Evolutionary conservation across 2,888 invertebrate genomes (phyloP).

Genomic region (Junonia oenone): DNA sequence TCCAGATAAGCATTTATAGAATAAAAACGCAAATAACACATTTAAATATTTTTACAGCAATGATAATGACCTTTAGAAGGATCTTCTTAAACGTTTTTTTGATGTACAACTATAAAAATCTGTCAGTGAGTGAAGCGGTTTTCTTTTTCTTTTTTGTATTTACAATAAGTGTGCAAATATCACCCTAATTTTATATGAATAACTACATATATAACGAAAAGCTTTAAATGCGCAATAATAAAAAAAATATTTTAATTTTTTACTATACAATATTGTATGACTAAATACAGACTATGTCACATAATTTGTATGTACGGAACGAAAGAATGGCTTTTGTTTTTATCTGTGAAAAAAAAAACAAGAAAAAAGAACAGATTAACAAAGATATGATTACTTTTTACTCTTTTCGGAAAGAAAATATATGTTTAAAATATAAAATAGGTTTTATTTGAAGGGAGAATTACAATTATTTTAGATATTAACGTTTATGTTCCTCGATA

Average conservation of each 20-base stretch:
- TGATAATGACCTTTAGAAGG: not conserved
- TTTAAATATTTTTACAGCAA: not conserved
- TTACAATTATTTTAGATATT: not conserved
- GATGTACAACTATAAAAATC: too few species aligned
- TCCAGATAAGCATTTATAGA: not conserved
- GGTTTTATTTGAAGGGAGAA: slow-evolving; percentile 8
- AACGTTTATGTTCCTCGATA: slow-evolving; percentile 4
- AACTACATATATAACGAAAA: slow-evolving; percentile 21
- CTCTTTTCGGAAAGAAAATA: not conserved
- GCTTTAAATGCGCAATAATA: slow-evolving; percentile 29
- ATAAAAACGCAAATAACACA: not conserved
- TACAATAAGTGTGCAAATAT: not conserved
- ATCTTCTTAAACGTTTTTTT: not conserved
- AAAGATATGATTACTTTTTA: not conserved
- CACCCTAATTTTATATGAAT: not conserved
- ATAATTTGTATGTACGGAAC: not conserved
- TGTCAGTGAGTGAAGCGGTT: not conserved
- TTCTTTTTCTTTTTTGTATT: too few species aligned
- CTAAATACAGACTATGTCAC: not conserved
- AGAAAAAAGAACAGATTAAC: not conserved
- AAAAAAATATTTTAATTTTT: slow-evolving; percentile 5
- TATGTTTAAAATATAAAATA: slow-evolving; percentile 3
- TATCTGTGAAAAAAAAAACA: not conserved
- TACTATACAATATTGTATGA: not conserved
- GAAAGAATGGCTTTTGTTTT: not conserved